These are phyloP conservation scores for Machimus atricapillus DNA, from an alignment of 2,888 invertebrate species.

Conservation along the genomic window DNA sequence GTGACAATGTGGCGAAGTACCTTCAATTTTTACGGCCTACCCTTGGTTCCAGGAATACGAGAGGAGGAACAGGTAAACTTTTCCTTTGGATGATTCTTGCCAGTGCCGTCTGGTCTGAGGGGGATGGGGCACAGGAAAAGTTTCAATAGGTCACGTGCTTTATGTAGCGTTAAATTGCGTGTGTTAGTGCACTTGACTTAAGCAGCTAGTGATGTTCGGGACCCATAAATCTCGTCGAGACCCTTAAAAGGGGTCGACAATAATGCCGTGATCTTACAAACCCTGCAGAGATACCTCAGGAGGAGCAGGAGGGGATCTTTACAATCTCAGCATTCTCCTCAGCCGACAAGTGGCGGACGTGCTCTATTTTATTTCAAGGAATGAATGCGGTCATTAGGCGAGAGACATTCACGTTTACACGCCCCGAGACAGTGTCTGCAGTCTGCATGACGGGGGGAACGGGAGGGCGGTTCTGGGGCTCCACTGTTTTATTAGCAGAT, in stretches of 20 bases:
- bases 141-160: slow-evolving; percentile 37
- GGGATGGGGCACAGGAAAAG: neutral
- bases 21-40: neutral
- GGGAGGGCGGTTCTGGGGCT: too few relatives aligned
- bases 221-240: slow-evolving; percentile 23
- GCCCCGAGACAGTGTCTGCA: neutral
- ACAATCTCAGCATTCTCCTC: neutral
- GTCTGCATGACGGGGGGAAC: neutral
- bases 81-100: neutral
- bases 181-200: slow-evolving; percentile 37
- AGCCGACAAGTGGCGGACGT: slow-evolving; percentile 1
- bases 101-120: neutral
- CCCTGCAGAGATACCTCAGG: neutral
- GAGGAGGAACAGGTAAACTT: neutral
- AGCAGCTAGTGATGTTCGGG: slow-evolving; percentile 24
- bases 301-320: neutral
- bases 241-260: slow-evolving; percentile 29
- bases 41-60: neutral
- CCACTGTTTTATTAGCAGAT: slow-evolving; percentile 17
- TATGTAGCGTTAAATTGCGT: slow-evolving; percentile 39
- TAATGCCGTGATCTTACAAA: neutral
- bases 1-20: neutral
- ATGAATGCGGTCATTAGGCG: neutral
- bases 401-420: neutral
- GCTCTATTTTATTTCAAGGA: neutral